phyloP scores from a whole-genome alignment of 1,140 invertebrate genomes.

The Pseudachorutes palmiensis region DNA sequence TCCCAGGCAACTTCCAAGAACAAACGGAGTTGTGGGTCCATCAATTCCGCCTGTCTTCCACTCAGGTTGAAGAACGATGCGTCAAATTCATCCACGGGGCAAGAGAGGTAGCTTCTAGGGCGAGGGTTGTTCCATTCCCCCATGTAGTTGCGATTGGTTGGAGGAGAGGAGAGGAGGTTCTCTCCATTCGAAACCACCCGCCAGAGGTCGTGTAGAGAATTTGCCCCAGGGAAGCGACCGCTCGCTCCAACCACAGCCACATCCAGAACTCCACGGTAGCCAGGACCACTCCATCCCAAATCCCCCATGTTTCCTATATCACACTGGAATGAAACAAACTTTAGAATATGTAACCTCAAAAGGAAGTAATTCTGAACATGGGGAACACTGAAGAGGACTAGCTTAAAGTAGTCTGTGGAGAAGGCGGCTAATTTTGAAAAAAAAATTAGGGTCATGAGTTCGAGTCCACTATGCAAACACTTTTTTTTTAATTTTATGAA shows the following conservation, averaged over 20 bases:
- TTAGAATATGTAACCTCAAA: too few species aligned
- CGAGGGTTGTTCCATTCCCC: neutral
- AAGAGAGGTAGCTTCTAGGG: neutral
- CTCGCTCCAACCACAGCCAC: slow-evolving; percentile 8
- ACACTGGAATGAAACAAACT: too few species aligned
- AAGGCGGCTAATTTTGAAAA: too few species aligned
- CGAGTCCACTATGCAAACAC: too few species aligned
- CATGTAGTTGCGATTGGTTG: neutral
- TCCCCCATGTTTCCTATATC: too few species aligned
- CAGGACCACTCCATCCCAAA: neutral
- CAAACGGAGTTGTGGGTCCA: slow-evolving; percentile 55
- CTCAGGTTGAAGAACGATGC: slow-evolving; percentile 49
- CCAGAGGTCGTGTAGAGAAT: slow-evolving; percentile 9
- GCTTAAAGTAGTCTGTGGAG: too few species aligned
- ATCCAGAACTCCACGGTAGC: neutral
- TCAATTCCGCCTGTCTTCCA: slow-evolving; percentile 50
- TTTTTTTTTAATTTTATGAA: too few species aligned
- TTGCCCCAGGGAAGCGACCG: slow-evolving; percentile 16
- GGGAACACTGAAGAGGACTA: too few species aligned
- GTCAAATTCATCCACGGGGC: slow-evolving; percentile 43
- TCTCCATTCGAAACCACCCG: neutral
- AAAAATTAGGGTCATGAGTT: too few species aligned
- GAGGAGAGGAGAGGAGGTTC: neutral
- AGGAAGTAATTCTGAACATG: too few species aligned
- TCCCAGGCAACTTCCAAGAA: slow-evolving; percentile 54